Evolutionary conservation across 2,888 invertebrate species (phyloP).

Genomic region (Polydrusus tereticollis): DNA sequence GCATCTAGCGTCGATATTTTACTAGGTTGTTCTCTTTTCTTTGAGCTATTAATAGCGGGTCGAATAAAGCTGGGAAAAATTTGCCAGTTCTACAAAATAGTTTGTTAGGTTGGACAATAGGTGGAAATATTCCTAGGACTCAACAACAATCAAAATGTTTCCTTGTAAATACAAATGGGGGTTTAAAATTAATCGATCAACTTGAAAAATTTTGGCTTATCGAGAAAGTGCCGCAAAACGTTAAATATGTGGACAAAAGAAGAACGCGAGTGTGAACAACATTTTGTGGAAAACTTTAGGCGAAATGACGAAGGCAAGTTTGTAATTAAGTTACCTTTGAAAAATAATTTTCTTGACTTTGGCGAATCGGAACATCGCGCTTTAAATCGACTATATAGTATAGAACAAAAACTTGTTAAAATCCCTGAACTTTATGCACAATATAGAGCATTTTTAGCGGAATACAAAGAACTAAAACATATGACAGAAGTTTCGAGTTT

Average conservation of each 20-base stretch:
- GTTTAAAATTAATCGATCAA: background rate
- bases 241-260: background rate
- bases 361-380: no score
- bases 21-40: no score
- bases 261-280: background rate
- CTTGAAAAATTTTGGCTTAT: conserved; percentile 12
- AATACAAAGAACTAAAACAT: no score
- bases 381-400: no score
- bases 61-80: conserved; percentile 19
- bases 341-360: no score
- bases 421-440: no score
- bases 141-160: conserved; percentile 10
- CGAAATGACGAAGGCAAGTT: no score
- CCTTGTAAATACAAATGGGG: background rate
- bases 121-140: conserved; percentile 8
- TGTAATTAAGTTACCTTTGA: no score
- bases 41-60: conserved; percentile 24
- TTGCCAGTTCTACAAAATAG: conserved; percentile 27
- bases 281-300: no score
- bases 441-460: no score
- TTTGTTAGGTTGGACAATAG: conserved; percentile 9
- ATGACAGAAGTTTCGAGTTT: no score
- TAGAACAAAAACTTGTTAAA: no score
- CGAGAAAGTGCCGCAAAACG: background rate
- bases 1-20: conserved; percentile 31